Percentiles rank a stretch among this genome's conserved stretches.
These are phyloP conservation scores for Melieria picta DNA, from an alignment of 2,888 invertebrate species.

Conservation along the genomic window DNA sequence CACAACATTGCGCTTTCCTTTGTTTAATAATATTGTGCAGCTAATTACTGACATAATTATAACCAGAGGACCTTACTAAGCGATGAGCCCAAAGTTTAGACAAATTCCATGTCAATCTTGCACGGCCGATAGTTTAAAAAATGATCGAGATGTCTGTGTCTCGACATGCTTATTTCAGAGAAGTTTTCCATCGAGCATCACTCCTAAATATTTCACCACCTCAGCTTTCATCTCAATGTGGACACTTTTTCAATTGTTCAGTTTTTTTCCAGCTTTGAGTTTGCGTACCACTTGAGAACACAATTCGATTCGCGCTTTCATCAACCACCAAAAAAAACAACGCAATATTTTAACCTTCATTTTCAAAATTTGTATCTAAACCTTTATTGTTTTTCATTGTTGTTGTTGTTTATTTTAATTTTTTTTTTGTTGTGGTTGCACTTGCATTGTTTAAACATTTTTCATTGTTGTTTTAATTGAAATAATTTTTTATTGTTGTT, in stretches of 20 bases:
- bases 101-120: too few species aligned
- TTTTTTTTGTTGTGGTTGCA: neutral
- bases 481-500: neutral
- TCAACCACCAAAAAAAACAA: neutral
- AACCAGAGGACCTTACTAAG: neutral
- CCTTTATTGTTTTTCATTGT: conserved; percentile 60
- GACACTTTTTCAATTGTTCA: too few species aligned
- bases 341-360: conserved; percentile 55
- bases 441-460: neutral
- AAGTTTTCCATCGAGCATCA: too few species aligned
- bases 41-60: neutral
- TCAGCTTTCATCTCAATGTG: too few species aligned
- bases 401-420: conserved; percentile 16
- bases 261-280: too few species aligned
- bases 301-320: neutral
- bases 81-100: neutral
- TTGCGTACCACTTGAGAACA: too few species aligned
- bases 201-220: too few species aligned
- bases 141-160: too few species aligned
- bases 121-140: too few species aligned
- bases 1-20: neutral
- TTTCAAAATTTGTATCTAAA: conserved; percentile 66
- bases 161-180: too few species aligned
- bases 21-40: neutral
- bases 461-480: neutral